Evolutionary conservation across 1,140 invertebrate species (phyloP), one percentile per base, ranked within the genome.

Genomic region (Hermetia illucens): DNA sequence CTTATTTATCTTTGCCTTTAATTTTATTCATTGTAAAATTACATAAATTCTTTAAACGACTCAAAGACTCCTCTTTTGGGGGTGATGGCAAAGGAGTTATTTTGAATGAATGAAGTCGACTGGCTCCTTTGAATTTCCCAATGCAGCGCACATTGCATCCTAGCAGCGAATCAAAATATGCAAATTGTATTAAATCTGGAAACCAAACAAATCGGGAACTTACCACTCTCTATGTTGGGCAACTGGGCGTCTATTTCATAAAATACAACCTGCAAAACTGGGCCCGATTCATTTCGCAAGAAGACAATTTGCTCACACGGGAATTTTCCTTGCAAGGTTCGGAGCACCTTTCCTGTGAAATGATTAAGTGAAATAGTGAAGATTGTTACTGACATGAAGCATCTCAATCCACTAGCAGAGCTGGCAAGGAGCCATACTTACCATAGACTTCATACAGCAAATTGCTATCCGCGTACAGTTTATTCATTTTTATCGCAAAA

Each of bases 361-460:
- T 9, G 8, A 27, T 27, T 27, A 27, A 27, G 24, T 27, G 8
- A 27, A 27, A 27, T 27, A 9, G 8, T 27, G 13, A 27, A 27
- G 24, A 27, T 27, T 27, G 24, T 8, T 27, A n/a, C n/a, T 13
- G 24, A 27, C 8, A 27, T 27, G 24, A 27, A 8, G 8, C 8
- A 13, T 9, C 13, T 27, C 13, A 8, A 27, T 27, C 8, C 8
- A 27, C 13, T 27, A 9, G 24, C 24, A 27, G 8, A 27, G 24
- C 24, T 27, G 24, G 13, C 24, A 27, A 9, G 24, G 13, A 12
- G 33, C n/a, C 2, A 30, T 2, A 21, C 31, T 24, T 33, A 55
- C 55, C 55, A 38, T 55, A 58, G 17, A 52, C 39, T 43, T 52
- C 53, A 48, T 55, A 58, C 30, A 58, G 34, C 2, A 44, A 46